These are phyloP conservation scores for Mechanitis mazaeus DNA, from an alignment of 2,888 invertebrate genomes.

Conservation along the genomic window DNA sequence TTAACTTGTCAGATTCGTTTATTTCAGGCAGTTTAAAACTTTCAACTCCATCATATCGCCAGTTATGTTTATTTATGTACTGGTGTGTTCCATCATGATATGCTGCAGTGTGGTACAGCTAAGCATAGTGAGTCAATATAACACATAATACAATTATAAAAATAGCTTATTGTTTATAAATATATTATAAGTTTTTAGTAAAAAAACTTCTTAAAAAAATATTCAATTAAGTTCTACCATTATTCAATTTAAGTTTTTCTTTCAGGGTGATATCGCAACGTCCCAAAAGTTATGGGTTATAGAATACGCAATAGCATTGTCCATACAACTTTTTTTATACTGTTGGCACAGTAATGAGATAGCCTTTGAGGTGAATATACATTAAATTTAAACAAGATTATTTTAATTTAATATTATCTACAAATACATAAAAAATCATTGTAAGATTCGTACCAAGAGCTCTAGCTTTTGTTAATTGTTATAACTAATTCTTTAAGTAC, in stretches of 20 bases:
- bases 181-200: too few relatives aligned
- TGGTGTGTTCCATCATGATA: conserved; percentile 56
- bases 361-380: conserved; percentile 38
- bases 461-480: too few relatives aligned
- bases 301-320: conserved; percentile 44
- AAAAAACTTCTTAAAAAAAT: too few relatives aligned
- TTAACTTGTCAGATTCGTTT: background rate
- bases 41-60: conserved; percentile 50
- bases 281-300: conserved; percentile 51
- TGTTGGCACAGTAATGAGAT: conserved; percentile 63
- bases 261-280: conserved; percentile 40
- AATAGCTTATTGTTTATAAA: too few relatives aligned
- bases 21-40: conserved; percentile 41
- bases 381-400: background rate
- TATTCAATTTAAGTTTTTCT: conserved; percentile 9
- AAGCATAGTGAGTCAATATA: conserved; percentile 41
- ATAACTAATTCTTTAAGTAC: too few relatives aligned
- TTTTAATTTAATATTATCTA: background rate
- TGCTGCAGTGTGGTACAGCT: conserved; percentile 54
- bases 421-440: background rate
- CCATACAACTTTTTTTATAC: conserved; percentile 51
- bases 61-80: conserved; percentile 53
- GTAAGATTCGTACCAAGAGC: background rate
- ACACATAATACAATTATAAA: too few relatives aligned
- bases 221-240: too few relatives aligned